Evolutionary conservation across 1,140 invertebrate species (phyloP), one percentile per base, ranked within the genome.

Genomic region (Drosophila seguyi): DNA sequence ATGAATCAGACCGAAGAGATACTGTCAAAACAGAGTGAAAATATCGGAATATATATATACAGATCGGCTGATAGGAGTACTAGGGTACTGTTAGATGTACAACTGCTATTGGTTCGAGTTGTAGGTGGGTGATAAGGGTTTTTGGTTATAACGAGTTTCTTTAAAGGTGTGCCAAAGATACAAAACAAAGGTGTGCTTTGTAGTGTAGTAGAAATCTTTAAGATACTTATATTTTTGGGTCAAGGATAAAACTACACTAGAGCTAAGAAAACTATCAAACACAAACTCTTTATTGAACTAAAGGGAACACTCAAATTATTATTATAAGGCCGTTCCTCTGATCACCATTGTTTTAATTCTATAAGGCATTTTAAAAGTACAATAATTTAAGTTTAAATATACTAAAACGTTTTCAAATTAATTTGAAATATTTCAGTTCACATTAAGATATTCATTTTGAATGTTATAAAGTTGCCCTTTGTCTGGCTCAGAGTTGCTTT

Each of bases 1-100:
- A 71, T 72, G 69, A 73, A 36, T 72, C 68, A 72, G 52, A 4
- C 20, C 1, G 20, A 14, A 18, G 34, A 71, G 14, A 27, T n/a
- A 29, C 14, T 57, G 31, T 27, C 10, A 38, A 41, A 73, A 29
- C 66, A 58, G 39, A 72, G 22, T n/a, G 60, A 62, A 52, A 66
- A 52, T 27, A 34, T 66, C 42, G 14, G 6, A 22, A 16, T 11
- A 45, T 36, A 36, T 36, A 45, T 45, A 45, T 29, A 47, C 16
- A 62, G 25, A 68, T 50, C 16, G 4, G 6, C 13, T 27, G 65
- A 57, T 72, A 47, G 16, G 14, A 47, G 16, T 25, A 25, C 31
- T 45, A 6, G 18, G 31, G 7, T 25, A 38, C n/a, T 25, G 14
- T 39, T 29, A 34, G 6, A 13, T 42, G 39, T 3, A 14, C 22